Percentiles rank a stretch among this genome's conserved stretches.
Conservation (phyloP, 2,797 vertebrate genomes). For the Acipenser ruthenus region DNA sequence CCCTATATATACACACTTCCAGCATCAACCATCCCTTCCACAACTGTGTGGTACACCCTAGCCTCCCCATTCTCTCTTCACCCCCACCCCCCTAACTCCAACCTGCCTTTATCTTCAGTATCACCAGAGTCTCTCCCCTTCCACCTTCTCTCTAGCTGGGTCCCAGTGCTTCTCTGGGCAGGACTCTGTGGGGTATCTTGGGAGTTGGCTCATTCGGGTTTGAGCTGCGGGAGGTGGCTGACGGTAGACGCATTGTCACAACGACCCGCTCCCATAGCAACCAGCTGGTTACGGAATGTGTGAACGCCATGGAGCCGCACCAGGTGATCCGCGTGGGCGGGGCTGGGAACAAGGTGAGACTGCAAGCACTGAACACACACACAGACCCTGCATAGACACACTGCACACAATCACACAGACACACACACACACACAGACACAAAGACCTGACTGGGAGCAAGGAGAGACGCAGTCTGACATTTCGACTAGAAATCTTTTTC, state of each 20-base stretch:
- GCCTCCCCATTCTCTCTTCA: not conserved
- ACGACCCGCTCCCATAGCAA: conserved; percentile 92
- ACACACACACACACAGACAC: too few species aligned
- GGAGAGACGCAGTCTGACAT: too few species aligned
- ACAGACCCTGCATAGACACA: too few species aligned
- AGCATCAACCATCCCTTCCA: too few species aligned
- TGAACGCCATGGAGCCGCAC: conserved; percentile 83
- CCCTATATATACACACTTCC: not conserved
- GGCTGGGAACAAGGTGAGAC: conserved; percentile 88
- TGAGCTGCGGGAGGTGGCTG: conserved; percentile 74
- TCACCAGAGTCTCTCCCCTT: not conserved
- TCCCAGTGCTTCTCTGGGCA: conserved; percentile 62
- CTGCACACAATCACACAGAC: too few species aligned
- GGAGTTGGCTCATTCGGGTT: conserved; percentile 89
- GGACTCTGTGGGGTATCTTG: conserved; percentile 89
- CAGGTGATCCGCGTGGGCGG: conserved; percentile 82
- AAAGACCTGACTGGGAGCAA: too few species aligned
- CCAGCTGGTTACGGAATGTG: conserved; percentile 77
- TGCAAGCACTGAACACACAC: not conserved
- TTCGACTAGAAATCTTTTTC: too few species aligned
- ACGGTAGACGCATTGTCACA: conserved; percentile 71
- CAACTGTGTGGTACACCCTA: not conserved
- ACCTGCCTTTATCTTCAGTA: too few species aligned
- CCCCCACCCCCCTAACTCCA: not conserved
- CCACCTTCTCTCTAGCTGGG: conserved; percentile 57